Percentiles rank a stretch among this genome's conserved stretches.
phyloP scores from a whole-genome alignment of 2,113 vertebrate genomes.

The Neolamprologus falcicula region DNA sequence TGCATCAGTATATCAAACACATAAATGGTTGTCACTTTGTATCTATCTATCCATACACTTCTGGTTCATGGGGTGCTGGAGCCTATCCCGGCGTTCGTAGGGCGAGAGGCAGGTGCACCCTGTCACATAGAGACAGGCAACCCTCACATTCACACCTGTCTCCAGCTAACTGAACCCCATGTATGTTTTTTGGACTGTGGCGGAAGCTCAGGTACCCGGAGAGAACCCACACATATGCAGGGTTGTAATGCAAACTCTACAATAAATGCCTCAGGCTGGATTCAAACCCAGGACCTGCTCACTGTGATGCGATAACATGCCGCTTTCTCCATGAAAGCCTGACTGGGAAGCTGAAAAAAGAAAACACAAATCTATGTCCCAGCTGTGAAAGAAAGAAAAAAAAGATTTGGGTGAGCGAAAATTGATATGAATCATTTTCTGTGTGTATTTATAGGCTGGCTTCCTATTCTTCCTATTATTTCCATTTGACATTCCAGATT shows the following conservation, averaged over 20 bases:
- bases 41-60: fast-evolving
- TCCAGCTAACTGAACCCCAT: not conserved
- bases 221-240: not conserved
- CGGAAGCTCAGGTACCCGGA: fast-evolving
- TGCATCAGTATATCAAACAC: not conserved
- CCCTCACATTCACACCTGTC: not conserved
- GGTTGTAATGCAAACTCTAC: not conserved
- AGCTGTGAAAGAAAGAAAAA: not conserved
- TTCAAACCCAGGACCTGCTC: not conserved
- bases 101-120: not conserved
- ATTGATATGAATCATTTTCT: not conserved
- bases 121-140: not conserved
- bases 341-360: not conserved
- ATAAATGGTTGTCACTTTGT: not conserved
- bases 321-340: not conserved
- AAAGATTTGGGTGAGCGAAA: not conserved
- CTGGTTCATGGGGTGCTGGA: not conserved
- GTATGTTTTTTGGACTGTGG: not conserved
- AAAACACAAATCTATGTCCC: not conserved
- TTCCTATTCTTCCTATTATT: not conserved
- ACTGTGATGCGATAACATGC: not conserved
- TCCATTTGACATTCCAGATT: not conserved
- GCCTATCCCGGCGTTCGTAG: not conserved
- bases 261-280: not conserved
- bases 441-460: not conserved